A percentile compares a stretch with the other conserved stretches of the same genome.
Evolutionary conservation across 53 echinoderm and acorn worm genomes (phyloP).

Genomic region (Crossaster papposus): DNA sequence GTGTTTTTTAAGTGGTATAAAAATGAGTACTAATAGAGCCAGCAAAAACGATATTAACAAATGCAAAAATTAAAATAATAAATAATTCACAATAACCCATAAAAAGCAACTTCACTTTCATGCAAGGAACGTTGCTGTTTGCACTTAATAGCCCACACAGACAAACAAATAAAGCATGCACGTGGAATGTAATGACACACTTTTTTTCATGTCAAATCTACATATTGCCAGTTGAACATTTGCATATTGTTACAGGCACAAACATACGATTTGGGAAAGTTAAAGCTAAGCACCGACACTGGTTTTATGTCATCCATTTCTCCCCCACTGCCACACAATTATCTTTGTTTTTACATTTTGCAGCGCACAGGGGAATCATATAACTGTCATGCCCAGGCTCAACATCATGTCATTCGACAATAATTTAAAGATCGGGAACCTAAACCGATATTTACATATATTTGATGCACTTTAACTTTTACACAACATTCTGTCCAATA

Average conservation of each 20-base stretch:
- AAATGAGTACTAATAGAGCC: not conserved
- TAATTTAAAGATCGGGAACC: not conserved
- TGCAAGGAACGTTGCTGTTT: not conserved
- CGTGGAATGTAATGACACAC: not conserved
- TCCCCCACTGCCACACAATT: not conserved
- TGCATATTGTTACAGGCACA: conserved; percentile 31
- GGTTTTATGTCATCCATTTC: not conserved
- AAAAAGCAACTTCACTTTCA: not conserved
- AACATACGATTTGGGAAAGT: not conserved
- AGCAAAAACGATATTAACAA: not conserved
- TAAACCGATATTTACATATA: conserved; percentile 8
- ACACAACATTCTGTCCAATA: not conserved
- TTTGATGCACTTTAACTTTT: not conserved
- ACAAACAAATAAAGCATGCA: not conserved
- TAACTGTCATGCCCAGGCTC: not conserved
- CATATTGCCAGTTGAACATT: conserved; percentile 32
- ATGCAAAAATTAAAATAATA: not conserved
- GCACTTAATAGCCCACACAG: not conserved
- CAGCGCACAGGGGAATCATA: conserved; percentile 9
- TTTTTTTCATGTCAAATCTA: not conserved
- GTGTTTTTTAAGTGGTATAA: not conserved
- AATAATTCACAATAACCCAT: not conserved
- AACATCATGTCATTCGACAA: not conserved
- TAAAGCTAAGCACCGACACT: not conserved
- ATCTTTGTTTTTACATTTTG: not conserved